phyloP scores from a whole-genome alignment of 2,797 vertebrate species.

The Dendrocincla tyrannina region DNA sequence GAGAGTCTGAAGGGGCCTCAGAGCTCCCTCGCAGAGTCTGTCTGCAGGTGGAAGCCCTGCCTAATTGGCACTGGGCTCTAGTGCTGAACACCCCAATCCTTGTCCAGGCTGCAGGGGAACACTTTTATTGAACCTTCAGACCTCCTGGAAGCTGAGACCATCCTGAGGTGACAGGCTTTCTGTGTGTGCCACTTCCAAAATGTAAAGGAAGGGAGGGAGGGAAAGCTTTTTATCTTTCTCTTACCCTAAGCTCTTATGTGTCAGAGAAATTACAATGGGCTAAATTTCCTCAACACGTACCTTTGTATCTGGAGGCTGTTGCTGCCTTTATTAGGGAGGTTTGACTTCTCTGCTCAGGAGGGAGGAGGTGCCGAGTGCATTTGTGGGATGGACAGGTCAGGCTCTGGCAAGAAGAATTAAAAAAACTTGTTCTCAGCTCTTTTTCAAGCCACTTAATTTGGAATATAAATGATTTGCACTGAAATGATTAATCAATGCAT shows the following conservation, averaged over 20 bases:
- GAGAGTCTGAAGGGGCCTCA: conserved; percentile 3
- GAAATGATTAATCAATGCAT: conserved; percentile 51
- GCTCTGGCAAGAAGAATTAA: neutral
- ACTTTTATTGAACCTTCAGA: neutral
- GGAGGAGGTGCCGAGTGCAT: neutral
- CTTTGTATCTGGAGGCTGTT: neutral
- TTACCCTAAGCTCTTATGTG: neutral
- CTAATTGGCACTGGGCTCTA: neutral
- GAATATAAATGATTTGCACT: conserved; percentile 16
- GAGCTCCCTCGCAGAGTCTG: neutral
- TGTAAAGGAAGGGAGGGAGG: neutral
- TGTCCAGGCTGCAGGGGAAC: neutral
- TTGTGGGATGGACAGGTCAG: neutral
- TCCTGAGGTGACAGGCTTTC: neutral
- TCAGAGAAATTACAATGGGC: neutral
- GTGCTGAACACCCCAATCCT: neutral
- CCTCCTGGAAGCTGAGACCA: neutral
- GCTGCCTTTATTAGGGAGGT: neutral
- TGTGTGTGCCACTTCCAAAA: neutral
- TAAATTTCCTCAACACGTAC: neutral
- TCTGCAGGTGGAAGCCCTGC: neutral
- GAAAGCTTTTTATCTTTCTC: neutral
- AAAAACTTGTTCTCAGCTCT: neutral
- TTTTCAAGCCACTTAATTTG: neutral
- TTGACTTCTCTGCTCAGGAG: neutral